phyloP scores from a whole-genome alignment of 2,113 vertebrate species.

The Gambusia affinis region DNA sequence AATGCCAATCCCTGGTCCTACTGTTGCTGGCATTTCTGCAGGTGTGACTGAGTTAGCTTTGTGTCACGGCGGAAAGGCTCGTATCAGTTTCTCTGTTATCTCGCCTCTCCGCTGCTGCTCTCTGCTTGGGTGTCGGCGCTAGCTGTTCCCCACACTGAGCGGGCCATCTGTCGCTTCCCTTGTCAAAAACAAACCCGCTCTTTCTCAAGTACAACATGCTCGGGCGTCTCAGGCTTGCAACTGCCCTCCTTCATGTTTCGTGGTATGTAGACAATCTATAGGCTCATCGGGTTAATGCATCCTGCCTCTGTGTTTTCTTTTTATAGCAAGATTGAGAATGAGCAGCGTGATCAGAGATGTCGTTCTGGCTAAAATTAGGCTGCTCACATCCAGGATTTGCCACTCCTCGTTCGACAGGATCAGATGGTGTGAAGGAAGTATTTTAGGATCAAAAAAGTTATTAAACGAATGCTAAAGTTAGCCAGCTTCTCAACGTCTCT shows the following conservation, averaged over 20 bases:
- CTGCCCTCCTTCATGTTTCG: constrained; percentile 23
- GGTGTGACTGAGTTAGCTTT: constrained; percentile 51
- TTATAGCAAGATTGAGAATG: constrained; percentile 14
- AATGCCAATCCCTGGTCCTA: constrained; percentile 39
- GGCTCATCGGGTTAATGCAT: constrained; percentile 23
- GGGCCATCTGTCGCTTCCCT: constrained; percentile 74
- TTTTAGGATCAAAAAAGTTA: not conserved
- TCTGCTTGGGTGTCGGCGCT: constrained; percentile 60
- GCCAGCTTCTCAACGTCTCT: constrained; percentile 12
- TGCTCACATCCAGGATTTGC: constrained; percentile 23
- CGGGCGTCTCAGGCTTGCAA: constrained; percentile 22
- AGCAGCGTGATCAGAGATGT: constrained; percentile 11
- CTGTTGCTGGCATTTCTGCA: constrained; percentile 52
- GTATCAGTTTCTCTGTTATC: constrained; percentile 46
- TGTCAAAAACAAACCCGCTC: constrained; percentile 61
- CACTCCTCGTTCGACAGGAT: constrained; percentile 3
- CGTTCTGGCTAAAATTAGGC: constrained; percentile 4
- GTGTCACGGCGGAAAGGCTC: constrained; percentile 46
- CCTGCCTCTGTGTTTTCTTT: constrained; percentile 27
- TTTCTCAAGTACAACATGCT: constrained; percentile 56
- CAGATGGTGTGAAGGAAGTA: not conserved
- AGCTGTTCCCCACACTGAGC: constrained; percentile 71
- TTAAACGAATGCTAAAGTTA: not conserved
- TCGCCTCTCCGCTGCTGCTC: constrained; percentile 50
- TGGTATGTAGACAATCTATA: constrained; percentile 35